Evolutionary conservation across 2,113 vertebrate species (phyloP), one percentile per base, ranked within the genome.

Genomic region (Caloenas nicobarica): DNA sequence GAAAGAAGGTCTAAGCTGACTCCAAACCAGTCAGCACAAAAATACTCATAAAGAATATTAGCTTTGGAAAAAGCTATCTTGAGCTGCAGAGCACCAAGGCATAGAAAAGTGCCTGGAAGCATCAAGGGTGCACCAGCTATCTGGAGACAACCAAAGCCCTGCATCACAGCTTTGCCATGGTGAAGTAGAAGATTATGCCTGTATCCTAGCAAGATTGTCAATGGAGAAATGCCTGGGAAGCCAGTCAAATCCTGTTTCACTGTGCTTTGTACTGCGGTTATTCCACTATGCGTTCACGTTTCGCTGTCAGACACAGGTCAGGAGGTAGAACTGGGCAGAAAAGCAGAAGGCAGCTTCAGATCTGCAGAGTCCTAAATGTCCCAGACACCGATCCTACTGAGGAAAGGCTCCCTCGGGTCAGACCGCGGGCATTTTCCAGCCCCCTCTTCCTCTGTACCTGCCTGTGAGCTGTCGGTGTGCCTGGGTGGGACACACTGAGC

Each of bases 271-370:
- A 11, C 33, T 10, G 9, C 66, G 71, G 42, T 42, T 34, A 56
- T 36, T 82, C 58, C 57, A 57, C n/a, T 4, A 18, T 1, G 7
- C 10, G 22, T 16, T 53, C 72, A 10, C 0, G 0, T 74, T 84
- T 44, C 5, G 4, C 38, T 15, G 48, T 16, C 38, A n/a, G 44
- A 33, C 48, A 16, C 22, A 7, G 44, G 38, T 88, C 76, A 66
- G 57, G 50, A 70, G 58, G 40, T 3, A 54, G 53, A 88, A 58
- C 16, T 3, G 16, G 68, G 31, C n/a, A 88, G 26, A 77, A 83
- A 73, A 64, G 29, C 44, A 81, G 34, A 60, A 60, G 23, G 62
- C 14, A 34, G 48, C 34, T 73, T 33, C 72, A 88, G 66, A 60
- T 72, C 60, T 42, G 48, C 40, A 62, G 42, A 51, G n/a, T 9